Percentiles rank a stretch among this genome's conserved stretches.
Evolutionary conservation across 2,797 vertebrate genomes (phyloP).

Genomic region (Denticeps clupeoides): DNA sequence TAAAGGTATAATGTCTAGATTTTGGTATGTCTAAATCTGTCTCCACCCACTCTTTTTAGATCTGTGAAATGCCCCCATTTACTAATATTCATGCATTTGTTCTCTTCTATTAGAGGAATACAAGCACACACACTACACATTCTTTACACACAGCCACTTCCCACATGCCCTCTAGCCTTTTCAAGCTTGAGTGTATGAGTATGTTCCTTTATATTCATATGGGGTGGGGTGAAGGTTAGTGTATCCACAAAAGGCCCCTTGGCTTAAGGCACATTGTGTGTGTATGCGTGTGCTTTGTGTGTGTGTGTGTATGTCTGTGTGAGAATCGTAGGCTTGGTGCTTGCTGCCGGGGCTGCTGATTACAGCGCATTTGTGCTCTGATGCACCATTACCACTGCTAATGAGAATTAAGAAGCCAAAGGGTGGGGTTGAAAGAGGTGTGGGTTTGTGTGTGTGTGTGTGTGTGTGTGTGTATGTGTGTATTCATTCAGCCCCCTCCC

Average conservation of each 20-base stretch:
- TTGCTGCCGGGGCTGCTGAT: conserved; percentile 38
- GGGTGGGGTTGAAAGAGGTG: conserved; percentile 40
- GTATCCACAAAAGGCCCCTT: conserved; percentile 10
- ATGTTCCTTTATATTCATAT: neutral
- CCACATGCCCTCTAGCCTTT: conserved; percentile 6
- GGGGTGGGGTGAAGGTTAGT: conserved; percentile 1
- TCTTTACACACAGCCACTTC: conserved; percentile 14
- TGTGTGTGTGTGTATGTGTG: conserved; percentile 32
- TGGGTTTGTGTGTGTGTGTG: conserved; percentile 27
- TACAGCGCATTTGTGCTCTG: conserved; percentile 60
- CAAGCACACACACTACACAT: conserved; percentile 9
- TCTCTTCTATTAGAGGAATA: too few relatives aligned
- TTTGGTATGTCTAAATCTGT: too few relatives aligned
- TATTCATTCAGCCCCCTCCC: conserved; percentile 22
- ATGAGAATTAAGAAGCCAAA: conserved; percentile 65
- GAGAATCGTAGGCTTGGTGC: conserved; percentile 19
- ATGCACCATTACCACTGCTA: conserved; percentile 66
- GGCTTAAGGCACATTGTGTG: conserved; percentile 6
- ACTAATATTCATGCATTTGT: too few relatives aligned
- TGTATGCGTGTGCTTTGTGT: conserved; percentile 14
- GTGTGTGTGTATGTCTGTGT: conserved; percentile 28
- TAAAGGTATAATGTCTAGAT: too few relatives aligned
- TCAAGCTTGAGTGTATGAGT: conserved; percentile 11
- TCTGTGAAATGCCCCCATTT: too few relatives aligned
- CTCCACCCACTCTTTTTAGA: too few relatives aligned